Evolutionary conservation across 2,888 invertebrate genomes (phyloP), one percentile per base, ranked within the genome.

Genomic region (Xanthia icteritia): DNA sequence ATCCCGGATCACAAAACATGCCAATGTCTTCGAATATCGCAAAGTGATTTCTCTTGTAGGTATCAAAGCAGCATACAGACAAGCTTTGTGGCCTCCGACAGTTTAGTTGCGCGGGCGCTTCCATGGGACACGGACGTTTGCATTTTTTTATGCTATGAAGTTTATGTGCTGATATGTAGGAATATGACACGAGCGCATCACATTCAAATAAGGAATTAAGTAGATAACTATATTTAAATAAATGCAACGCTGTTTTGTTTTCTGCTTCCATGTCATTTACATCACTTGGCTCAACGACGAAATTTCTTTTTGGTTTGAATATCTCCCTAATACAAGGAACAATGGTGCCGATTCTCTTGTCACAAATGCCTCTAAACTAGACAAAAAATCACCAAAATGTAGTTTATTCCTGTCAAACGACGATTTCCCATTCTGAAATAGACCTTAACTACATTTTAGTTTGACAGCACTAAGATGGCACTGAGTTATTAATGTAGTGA

Each of bases 171-270:
- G 17, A 54, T 60, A 54, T 17, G 31, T 39, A 27, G n/a, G 27
- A 36, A 42, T 36, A 42, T 80, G 61, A 58, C 61, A 58, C 20
- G 20, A 48, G 31, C 58, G 13, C 8, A 58, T 45, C 63, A 20
- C 51, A 63, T 39, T 67, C 65, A 80, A 70, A 60, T 61, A 60
- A 27, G 60, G 54, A 23, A 13, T 63, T 15, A 17, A 79, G 36
- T n/a, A 58, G 64, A 27, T 15, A 11, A 42, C 27, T 54, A 45
- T 54, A 64, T 9, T 31, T 66, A 31, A 67, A 66, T 31, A 23
- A 71, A 27, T 17, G 15, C n/a, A 60, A 66, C 9, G 17, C 15
- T n/a, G n/a, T 11, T 67, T 36, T 51, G 51, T 51, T 67, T 36
- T 69, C n/a, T 17, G 31, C 9, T 67, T 31, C 20, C 70, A 45